Evolutionary conservation across 2,888 invertebrate species (phyloP).

Genomic region (Apamea anceps): DNA sequence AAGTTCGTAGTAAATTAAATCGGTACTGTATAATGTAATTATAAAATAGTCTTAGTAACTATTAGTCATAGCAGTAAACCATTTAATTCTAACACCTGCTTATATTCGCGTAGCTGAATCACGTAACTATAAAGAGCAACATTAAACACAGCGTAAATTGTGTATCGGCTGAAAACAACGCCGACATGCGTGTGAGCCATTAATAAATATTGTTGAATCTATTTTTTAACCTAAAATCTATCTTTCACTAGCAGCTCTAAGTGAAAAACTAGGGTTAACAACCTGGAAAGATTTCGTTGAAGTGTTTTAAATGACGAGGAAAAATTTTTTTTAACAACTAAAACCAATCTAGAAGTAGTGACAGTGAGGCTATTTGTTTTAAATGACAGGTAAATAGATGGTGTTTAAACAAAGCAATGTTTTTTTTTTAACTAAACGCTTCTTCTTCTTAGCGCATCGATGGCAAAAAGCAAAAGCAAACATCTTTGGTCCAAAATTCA

Average conservation of each 20-base stretch:
- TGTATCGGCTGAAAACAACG: constrained; percentile 43
- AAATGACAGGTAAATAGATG: background rate
- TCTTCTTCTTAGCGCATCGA: too few relatives aligned
- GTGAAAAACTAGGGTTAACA: constrained; percentile 54
- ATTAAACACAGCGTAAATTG: constrained; percentile 51
- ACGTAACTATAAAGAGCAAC: constrained; percentile 50
- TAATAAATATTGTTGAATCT: constrained; percentile 47
- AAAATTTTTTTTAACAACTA: background rate
- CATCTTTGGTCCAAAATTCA: too few relatives aligned
- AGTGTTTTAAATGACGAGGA: background rate
- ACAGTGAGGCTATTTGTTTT: background rate
- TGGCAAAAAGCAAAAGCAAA: too few relatives aligned
- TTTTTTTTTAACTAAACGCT: background rate
- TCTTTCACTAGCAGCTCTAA: constrained; percentile 65
- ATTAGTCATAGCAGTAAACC: constrained; percentile 38
- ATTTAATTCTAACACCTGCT: constrained; percentile 48
- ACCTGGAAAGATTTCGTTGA: constrained; percentile 5
- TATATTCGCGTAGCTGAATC: constrained; percentile 48
- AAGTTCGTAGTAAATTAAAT: background rate
- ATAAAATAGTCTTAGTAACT: constrained; percentile 22
- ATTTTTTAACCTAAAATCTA: constrained; percentile 54
- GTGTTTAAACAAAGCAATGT: background rate
- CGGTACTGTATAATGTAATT: background rate
- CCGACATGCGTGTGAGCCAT: constrained; percentile 40
- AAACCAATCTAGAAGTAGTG: background rate